A percentile compares a stretch with the other conserved stretches of the same genome.
phyloP scores from a whole-genome alignment of 2,888 invertebrate species.

The Muschampia plurimacula region DNA sequence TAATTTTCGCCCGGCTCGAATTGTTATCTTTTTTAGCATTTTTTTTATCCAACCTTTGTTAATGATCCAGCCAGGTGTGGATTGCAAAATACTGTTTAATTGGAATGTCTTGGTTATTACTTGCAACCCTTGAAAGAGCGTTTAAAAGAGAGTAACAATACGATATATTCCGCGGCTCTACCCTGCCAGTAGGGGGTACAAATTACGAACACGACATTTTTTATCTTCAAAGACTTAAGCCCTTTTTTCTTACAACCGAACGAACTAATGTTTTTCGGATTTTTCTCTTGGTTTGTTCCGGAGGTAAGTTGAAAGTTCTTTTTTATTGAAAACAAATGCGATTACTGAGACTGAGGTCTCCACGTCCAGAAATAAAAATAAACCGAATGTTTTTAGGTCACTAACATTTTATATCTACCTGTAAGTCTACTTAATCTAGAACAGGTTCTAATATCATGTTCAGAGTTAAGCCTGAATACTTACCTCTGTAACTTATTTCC shows the following conservation, averaged over 20 bases:
- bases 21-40: constrained; percentile 55
- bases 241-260: constrained; percentile 2
- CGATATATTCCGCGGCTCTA: constrained; percentile 14
- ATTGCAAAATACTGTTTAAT: constrained; percentile 72
- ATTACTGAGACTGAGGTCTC: too few species aligned
- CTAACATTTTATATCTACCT: too few species aligned
- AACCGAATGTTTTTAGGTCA: too few species aligned
- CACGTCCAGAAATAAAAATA: too few species aligned
- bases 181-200: constrained; percentile 53
- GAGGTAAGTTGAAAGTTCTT: neutral
- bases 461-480: neutral
- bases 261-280: neutral
- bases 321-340: neutral
- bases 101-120: constrained; percentile 61
- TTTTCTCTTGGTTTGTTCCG: neutral
- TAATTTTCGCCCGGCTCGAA: constrained; percentile 66
- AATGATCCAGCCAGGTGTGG: constrained; percentile 68
- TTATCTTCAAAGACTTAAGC: constrained; percentile 3
- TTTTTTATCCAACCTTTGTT: constrained; percentile 52
- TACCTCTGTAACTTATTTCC: constrained; percentile 17
- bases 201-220: constrained; percentile 20
- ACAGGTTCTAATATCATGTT: neutral
- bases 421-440: too few species aligned
- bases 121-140: constrained; percentile 54
- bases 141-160: constrained; percentile 23